Percentiles rank a stretch among this genome's conserved stretches.
Conservation (phyloP, 2,888 invertebrate species). For the Cepaea hortensis region DNA sequence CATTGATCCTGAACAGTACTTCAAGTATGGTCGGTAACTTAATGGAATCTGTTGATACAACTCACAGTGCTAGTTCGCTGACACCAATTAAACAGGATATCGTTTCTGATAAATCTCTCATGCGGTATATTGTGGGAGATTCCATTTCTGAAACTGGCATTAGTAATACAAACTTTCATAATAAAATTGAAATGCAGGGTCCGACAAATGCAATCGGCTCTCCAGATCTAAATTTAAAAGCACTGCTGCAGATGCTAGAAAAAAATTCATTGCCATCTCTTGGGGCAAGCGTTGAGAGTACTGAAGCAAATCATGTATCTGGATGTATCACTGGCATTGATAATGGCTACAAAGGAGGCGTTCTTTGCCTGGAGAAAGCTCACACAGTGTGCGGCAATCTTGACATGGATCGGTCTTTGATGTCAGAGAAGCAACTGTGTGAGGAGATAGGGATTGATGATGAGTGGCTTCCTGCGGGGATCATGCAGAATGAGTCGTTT, state of each 20-base stretch:
- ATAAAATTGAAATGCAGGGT: not conserved
- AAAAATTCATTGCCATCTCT: constrained; percentile 23
- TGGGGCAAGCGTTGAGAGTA: constrained; percentile 10
- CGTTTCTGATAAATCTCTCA: not conserved
- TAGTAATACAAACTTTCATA: not conserved
- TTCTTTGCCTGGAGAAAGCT: not conserved
- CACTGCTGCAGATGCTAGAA: constrained; percentile 42
- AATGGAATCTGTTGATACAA: not conserved
- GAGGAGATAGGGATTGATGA: constrained; percentile 12
- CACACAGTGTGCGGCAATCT: not conserved
- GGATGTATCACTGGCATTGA: not conserved
- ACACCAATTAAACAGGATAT: not conserved
- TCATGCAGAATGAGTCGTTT: constrained; percentile 2
- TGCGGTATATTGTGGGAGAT: constrained; percentile 14
- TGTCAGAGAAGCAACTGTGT: constrained; percentile 21
- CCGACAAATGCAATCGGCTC: constrained; percentile 11
- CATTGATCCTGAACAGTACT: constrained; percentile 3
- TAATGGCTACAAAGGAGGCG: not conserved
- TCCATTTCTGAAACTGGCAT: not conserved
- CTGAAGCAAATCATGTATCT: not conserved
- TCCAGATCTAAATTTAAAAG: constrained; percentile 40
- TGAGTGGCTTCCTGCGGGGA: constrained; percentile 23
- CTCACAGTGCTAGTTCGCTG: not conserved
- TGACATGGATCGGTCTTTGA: not conserved
- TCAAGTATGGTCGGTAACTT: not conserved